Evolutionary conservation across 2,797 vertebrate species (phyloP).

Genomic region (Poeciliopsis turneri): DNA sequence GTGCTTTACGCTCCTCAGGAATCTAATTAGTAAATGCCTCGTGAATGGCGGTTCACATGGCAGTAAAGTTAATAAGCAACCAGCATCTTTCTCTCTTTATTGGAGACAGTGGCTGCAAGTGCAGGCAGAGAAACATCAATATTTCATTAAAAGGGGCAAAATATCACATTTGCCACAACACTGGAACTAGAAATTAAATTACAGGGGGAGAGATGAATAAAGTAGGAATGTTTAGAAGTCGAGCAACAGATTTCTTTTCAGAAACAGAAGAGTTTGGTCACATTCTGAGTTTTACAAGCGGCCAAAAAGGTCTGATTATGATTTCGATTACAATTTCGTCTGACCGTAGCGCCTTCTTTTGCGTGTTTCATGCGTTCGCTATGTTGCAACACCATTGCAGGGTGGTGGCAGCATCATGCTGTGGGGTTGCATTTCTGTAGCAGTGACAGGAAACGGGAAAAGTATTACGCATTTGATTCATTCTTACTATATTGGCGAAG

Average conservation of each 20-base stretch:
- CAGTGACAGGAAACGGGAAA: background rate
- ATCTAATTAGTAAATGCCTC: constrained; percentile 51
- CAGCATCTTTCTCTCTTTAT: constrained; percentile 58
- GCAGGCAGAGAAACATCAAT: constrained; percentile 26
- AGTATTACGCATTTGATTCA: background rate
- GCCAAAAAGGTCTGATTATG: background rate
- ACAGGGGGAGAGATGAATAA: background rate
- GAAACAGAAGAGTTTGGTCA: background rate
- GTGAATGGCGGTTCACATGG: constrained; percentile 30
- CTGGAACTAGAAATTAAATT: constrained; percentile 19
- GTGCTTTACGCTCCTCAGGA: constrained; percentile 48
- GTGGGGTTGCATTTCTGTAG: background rate
- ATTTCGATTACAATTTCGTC: background rate
- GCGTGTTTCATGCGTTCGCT: background rate
- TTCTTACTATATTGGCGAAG: background rate
- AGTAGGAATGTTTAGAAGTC: background rate
- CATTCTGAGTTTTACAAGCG: background rate
- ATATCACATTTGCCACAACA: constrained; percentile 17
- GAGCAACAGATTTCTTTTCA: constrained; percentile 3
- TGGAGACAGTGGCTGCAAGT: constrained; percentile 61
- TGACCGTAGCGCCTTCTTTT: background rate
- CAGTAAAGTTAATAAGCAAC: constrained; percentile 35
- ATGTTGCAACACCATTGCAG: background rate
- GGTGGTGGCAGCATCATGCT: background rate
- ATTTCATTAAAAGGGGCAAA: constrained; percentile 32